Base-by-base conservation (phyloP, 1,140 invertebrate genomes). In the Tetramorium simillimum region DNA sequence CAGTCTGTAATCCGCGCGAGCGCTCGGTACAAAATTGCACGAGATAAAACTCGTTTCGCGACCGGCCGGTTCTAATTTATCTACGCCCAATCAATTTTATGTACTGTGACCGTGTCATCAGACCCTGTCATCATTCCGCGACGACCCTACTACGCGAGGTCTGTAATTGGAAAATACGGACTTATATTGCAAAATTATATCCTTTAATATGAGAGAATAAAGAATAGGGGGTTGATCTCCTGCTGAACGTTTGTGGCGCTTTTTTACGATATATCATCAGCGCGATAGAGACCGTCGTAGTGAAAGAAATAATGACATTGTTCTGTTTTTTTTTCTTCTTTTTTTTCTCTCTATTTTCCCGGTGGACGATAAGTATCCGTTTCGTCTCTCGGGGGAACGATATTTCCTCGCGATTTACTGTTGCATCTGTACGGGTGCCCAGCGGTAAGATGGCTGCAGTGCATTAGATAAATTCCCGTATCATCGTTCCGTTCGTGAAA, bases 341-440 rank as follows among this genome's bases (percentile, higher is more conserved):
- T 2, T 2, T 24, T 73, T 58, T 60, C 24, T 84, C 69, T 75
- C 24, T 33, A 60, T 75, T 73, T n/a, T 84, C n/a, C 80, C 69
- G 56, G 40, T 28, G 69, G 9, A 62, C 69, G 80, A 84, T 84
- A 75, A 84, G 56, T 84, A 84, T 84, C 69, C 69, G 69, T 75
- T 84, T 85, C 75, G 75, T 67, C 75, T 85, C 84, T 43, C 84
- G 21, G 21, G 84, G 72, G 72, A 85, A 56, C 75, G 75, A 85
- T 78, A 78, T 85, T 78, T 76, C 62, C 49, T 77, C 75, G 58
- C 70, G 75, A 67, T 80, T 85, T 85, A 63, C 84, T 37, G 43
- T 75, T 75, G 80, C 80, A 84, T 28, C 53, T 18, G 33, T 69
- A 72, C 49, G 65, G 5, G 21, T 40, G 43, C n/a, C 21, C 51